Base-by-base conservation (phyloP, 2,888 invertebrate genomes). In the Scrobipalpa costella region DNA sequence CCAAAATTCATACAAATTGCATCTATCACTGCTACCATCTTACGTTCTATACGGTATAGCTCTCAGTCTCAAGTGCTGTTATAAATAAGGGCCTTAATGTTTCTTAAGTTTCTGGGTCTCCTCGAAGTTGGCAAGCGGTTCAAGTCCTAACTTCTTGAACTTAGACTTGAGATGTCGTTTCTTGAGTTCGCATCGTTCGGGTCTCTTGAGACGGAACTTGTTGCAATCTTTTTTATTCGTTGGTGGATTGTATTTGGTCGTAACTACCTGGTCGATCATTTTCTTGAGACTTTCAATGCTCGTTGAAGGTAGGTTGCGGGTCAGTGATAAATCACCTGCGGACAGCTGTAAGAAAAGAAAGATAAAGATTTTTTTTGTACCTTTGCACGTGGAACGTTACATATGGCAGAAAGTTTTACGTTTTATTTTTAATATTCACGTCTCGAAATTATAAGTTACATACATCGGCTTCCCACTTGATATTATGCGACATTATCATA, bases 131-230 rank as follows among this genome's bases (percentile, higher is more conserved):
- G 81, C 82, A 0, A 83, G 67, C 0, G 72, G 68, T 38, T 82
- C 64, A 68, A 84, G 76, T 0, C 86, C 85, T 74, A 81, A 68
- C 2, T 75, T 72, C 61, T 77, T 81, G 13, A 85, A 79, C 17
- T 77, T 78, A 0, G 83, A 80, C 63, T 78, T 80, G 5, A 84
- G 6, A 2, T 73, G 57, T 0, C 70, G 59, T 8, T 78, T 76
- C 50, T 82, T 82, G 11, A 71, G 40, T 1, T 40, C 40, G 2
- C 40, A 1, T 5, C 40, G 40, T n/a, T 40, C 40, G 13, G 40
- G 40, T 6, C n/a, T 40, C 13, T 40, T 40, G 13, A 40, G 38
- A 1, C n/a, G n/a, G n/a, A n/a, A n/a, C n/a, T n/a, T n/a, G n/a
- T n/a, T n/a, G n/a, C n/a, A n/a, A n/a, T n/a, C n/a, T n/a, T n/a